A percentile compares a stretch with the other conserved stretches of the same genome.
Evolutionary conservation across 2,113 vertebrate genomes (phyloP).

Genomic region (Pseudopipra pipra): DNA sequence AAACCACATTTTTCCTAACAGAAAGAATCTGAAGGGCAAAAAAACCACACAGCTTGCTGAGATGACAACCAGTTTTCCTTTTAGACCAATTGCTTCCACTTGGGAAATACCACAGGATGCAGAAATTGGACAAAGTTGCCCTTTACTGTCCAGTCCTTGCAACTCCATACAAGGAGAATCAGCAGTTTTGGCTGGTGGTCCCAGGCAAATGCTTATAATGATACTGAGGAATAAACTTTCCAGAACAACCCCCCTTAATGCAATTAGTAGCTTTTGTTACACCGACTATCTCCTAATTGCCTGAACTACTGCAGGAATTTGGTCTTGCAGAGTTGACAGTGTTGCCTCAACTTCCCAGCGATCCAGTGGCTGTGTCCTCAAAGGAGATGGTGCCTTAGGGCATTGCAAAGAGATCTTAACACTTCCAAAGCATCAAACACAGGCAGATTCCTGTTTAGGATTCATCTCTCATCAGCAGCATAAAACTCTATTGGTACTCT

Average conservation of each 20-base stretch:
- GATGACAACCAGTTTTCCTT: background rate
- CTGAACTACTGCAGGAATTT: background rate
- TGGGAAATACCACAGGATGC: background rate
- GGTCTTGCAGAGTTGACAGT: background rate
- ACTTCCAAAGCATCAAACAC: background rate
- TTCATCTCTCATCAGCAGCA: background rate
- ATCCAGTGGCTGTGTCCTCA: background rate
- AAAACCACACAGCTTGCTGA: background rate
- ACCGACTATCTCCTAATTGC: background rate
- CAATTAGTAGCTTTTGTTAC: background rate
- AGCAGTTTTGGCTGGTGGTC: background rate
- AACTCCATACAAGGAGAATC: background rate
- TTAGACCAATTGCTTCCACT: background rate
- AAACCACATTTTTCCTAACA: background rate
- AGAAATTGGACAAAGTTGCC: background rate
- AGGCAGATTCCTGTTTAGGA: background rate
- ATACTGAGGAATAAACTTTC: background rate
- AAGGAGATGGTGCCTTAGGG: background rate
- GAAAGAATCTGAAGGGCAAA: background rate
- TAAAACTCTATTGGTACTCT: background rate
- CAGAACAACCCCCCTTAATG: background rate
- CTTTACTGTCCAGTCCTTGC: background rate
- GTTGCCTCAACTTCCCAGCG: rapidly evolving
- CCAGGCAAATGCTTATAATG: rapidly evolving
- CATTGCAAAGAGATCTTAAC: background rate